A percentile compares a stretch with the other conserved stretches of the same genome.
Conservation (phyloP, 2,797 vertebrate species). For the Ctenochaetus hawaiiensis region DNA sequence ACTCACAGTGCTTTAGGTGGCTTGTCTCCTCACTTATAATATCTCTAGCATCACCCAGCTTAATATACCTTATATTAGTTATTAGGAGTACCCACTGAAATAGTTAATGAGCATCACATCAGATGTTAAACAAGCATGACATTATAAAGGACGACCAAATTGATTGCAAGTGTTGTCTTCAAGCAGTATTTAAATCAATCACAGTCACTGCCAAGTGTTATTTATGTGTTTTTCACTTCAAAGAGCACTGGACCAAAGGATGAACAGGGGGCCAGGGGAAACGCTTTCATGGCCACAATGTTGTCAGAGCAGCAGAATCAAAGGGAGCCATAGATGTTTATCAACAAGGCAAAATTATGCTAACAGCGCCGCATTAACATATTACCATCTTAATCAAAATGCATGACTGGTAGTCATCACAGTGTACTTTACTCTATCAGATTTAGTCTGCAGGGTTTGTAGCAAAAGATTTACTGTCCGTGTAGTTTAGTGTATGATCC, state of each 20-base stretch:
- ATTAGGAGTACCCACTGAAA: constrained; percentile 34
- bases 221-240: constrained; percentile 75
- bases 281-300: constrained; percentile 58
- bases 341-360: constrained; percentile 82
- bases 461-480: neutral
- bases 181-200: constrained; percentile 75
- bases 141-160: constrained; percentile 70
- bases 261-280: constrained; percentile 58
- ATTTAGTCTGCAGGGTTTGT: constrained; percentile 2
- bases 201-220: constrained; percentile 70
- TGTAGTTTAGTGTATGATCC: neutral
- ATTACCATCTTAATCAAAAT: constrained; percentile 82
- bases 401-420: constrained; percentile 51
- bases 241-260: constrained; percentile 69
- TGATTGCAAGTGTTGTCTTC: constrained; percentile 75
- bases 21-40: too few relatives aligned
- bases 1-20: too few relatives aligned
- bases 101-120: constrained; percentile 50
- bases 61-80: constrained; percentile 1
- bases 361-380: constrained; percentile 83
- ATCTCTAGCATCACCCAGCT: neutral
- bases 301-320: constrained; percentile 71
- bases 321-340: constrained; percentile 70
- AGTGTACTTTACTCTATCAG: constrained; percentile 59
- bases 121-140: constrained; percentile 74